Conservation (phyloP, 2,888 invertebrate species). For the Sipha maydis region DNA sequence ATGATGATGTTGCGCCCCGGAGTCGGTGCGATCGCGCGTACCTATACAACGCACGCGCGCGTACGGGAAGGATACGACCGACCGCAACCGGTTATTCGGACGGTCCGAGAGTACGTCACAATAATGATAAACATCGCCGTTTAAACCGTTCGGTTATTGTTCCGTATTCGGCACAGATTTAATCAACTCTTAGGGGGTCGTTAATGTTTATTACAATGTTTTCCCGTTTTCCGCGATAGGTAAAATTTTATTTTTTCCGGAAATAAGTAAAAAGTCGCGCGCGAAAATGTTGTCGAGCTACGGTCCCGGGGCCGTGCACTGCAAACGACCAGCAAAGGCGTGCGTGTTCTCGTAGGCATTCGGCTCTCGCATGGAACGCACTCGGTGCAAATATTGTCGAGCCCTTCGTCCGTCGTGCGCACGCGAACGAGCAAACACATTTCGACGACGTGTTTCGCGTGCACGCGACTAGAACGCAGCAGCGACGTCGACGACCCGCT, state of each 20-base stretch:
- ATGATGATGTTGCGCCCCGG: neutral
- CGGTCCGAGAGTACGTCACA: neutral
- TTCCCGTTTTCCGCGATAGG: too few species aligned
- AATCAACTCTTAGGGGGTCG: too few species aligned
- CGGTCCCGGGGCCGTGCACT: too few species aligned
- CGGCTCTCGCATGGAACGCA: neutral
- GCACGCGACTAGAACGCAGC: neutral
- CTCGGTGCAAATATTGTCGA: neutral
- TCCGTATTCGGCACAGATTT: too few species aligned
- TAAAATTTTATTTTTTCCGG: too few species aligned
- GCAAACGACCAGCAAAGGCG: neutral
- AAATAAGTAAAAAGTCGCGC: too few species aligned
- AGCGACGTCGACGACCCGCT: neutral
- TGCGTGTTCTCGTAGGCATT: neutral
- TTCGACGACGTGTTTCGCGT: slow-evolving; percentile 14
- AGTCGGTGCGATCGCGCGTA: neutral
- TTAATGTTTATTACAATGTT: too few species aligned
- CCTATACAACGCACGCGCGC: neutral
- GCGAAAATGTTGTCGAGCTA: too few species aligned
- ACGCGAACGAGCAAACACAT: slow-evolving; percentile 5
- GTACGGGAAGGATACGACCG: neutral
- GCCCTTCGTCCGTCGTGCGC: neutral
- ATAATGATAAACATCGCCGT: neutral
- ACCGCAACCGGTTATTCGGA: slow-evolving; percentile 33
- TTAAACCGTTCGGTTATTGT: neutral